Base-by-base conservation (phyloP, 2,888 invertebrate genomes). In the Eupithecia tripunctaria region DNA sequence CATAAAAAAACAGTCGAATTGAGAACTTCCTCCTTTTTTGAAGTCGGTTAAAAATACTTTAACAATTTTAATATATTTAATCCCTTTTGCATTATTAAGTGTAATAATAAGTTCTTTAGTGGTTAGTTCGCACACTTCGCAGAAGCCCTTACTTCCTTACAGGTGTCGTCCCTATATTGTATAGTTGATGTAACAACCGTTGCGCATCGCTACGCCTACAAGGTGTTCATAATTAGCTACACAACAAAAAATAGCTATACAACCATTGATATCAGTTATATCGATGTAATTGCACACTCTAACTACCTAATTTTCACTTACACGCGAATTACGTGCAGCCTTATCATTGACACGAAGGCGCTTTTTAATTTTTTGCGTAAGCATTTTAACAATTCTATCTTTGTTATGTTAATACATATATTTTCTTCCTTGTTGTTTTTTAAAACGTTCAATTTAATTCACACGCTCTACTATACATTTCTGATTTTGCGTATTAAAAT, bases 231-330 rank as follows among this genome's bases (percentile, higher is more conserved):
- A 87, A 89, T 87, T 86, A 83, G 74, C 76, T 43, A 47, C 67
- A 72, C 72, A 70, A 72, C 72, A 62, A 64, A 67, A 62, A 71
- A 27, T 47, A 72, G 70, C 63, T 68, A 38, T 21, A 64, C 68
- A 71, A 64, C 38, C 79, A 82, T 81, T 79, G 80, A 82, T 86
- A 85, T 85, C 85, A 79, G 82, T 81, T 82, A 83, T 86, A 86
- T 87, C 86, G 78, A 72, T 77, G 79, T 86, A 88, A 88, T 88
- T 86, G 82, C 80, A 79, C 78, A 81, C 79, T 82, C 71, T 84
- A 78, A 81, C 79, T 75, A 82, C 82, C 83, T 84, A 85, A 86
- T 88, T 87, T 88, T 88, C 86, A 87, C 85, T 86, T 86, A 85
- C 84, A 81, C 84, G 83, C 81, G 79, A 84, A 81, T 83, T 84